Conservation (phyloP, 2,113 vertebrate species). For the Litocranius walleri region DNA sequence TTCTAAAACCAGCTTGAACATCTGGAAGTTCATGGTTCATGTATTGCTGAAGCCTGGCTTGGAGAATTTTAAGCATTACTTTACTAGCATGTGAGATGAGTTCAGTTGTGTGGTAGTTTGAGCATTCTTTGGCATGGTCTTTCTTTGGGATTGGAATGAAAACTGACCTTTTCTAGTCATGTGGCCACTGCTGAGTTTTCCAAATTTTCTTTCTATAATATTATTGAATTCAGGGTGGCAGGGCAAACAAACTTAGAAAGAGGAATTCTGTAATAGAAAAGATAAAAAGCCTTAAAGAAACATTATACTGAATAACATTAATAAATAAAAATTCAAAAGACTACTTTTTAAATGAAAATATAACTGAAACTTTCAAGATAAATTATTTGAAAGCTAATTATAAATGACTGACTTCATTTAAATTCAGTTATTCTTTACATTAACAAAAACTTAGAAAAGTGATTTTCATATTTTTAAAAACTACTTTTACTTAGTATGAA, state of each 20-base stretch:
- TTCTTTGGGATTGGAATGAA: too few relatives aligned
- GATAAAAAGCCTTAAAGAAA: background rate
- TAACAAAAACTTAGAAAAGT: background rate
- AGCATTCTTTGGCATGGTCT: too few relatives aligned
- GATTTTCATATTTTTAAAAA: background rate
- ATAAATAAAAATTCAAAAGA: background rate
- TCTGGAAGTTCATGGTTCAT: too few relatives aligned
- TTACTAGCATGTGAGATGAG: too few relatives aligned
- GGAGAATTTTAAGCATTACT: too few relatives aligned
- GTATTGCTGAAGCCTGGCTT: too few relatives aligned
- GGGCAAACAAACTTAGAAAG: background rate
- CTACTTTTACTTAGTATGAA: background rate
- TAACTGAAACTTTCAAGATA: background rate
- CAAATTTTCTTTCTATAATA: background rate
- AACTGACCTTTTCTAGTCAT: too few relatives aligned
- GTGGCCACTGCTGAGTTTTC: too few relatives aligned
- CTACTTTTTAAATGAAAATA: background rate
- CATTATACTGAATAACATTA: background rate
- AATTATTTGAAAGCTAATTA: background rate
- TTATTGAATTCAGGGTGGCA: background rate
- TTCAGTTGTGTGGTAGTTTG: too few relatives aligned
- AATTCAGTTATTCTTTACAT: background rate
- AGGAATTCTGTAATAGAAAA: conserved; percentile 19
- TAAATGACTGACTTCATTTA: background rate
- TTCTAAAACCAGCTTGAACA: too few relatives aligned